Conservation (phyloP, 2,888 invertebrate genomes). For the Synanthedon tipuliformis region DNA sequence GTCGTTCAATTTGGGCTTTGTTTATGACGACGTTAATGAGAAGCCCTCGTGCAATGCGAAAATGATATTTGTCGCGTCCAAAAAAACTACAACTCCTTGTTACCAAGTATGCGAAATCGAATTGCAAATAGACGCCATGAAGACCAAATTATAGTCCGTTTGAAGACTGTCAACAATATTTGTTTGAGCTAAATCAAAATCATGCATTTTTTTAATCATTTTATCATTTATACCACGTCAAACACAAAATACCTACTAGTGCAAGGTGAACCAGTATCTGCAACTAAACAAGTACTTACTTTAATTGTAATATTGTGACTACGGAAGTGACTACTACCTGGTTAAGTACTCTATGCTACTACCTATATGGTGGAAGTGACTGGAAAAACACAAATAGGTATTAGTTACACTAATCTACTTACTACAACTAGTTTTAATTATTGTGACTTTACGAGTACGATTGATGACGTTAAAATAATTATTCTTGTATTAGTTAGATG, state of each 20-base stretch:
- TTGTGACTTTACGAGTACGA: too few species aligned
- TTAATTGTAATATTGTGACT: background rate
- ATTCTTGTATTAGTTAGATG: too few species aligned
- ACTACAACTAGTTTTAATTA: too few species aligned
- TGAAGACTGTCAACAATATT: too few species aligned
- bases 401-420: too few species aligned
- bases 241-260: constrained; percentile 15
- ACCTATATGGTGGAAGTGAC: background rate
- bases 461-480: too few species aligned
- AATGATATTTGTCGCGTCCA: constrained; percentile 52
- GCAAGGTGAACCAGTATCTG: constrained; percentile 21
- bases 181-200: too few species aligned
- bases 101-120: constrained; percentile 60
- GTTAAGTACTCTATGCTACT: too few species aligned
- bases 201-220: too few species aligned
- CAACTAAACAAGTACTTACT: constrained; percentile 4
- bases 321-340: background rate
- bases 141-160: constrained; percentile 17
- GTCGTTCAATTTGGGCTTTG: constrained; percentile 42
- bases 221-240: too few species aligned
- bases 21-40: constrained; percentile 50
- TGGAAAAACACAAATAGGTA: constrained; percentile 2
- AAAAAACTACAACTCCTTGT: constrained; percentile 51
- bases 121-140: constrained; percentile 33
- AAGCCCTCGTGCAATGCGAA: constrained; percentile 34